Base-by-base conservation (phyloP, 53 echinoderm and acorn worm species). In the Crossaster papposus region DNA sequence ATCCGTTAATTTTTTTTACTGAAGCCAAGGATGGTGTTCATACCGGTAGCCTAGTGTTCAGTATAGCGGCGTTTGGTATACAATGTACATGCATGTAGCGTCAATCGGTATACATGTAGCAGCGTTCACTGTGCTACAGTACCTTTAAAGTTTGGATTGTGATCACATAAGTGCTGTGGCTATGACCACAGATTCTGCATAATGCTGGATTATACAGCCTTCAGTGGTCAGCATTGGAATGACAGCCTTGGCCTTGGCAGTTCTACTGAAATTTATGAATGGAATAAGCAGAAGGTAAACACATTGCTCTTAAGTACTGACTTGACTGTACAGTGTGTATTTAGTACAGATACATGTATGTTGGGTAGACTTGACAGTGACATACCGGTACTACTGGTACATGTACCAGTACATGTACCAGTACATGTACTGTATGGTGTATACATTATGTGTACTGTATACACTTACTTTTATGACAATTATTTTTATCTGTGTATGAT, bases 181-280 rank as follows among this genome's bases (percentile, higher is more conserved):
- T 34, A 5, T 74, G 75, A 74, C 75, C 75, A 74, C 75, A 74
- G 34, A 74, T 12, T 74, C 34, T 35, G 75, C 75, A 74, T 74
- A 74, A 74, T 74, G 18, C 17, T 74, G 35, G 36, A 35, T 74
- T 74, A 74, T 32, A 36, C 33, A 33, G 34, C 9, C 75, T 36
- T 74, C 11, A 24, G 28, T 28, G 28, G 68, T 26, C 22, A 26
- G 68, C 68, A 3, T 10, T 68, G 68, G 68, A 68, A 68, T 68
- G 4, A 28, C 28, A 68, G 22, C 68, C 68, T 68, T 68, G 68
- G 68, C 68, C 68, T 68, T 68, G 4, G 17, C 68, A 26, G 28
- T 10, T 10, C 53, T 52, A 58, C 58, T 44, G 44, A 44, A 44
- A 44, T 62, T 23, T 62, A 23, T 62, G 18, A 62, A 62, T 62